phyloP scores from a whole-genome alignment of 2,797 vertebrate genomes.

The Arctocebus calabarensis region DNA sequence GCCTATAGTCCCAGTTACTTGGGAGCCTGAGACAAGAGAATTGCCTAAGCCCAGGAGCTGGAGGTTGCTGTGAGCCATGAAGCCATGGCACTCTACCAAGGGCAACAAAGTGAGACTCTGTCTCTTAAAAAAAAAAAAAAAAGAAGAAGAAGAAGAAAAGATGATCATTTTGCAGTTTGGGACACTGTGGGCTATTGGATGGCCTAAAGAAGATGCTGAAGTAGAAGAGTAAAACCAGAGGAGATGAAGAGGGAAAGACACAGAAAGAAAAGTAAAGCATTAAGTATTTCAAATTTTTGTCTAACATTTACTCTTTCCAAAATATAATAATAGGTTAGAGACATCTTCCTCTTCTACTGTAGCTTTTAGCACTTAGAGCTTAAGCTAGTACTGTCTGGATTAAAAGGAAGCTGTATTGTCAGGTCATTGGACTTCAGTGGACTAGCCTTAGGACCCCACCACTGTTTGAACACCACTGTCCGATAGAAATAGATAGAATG shows the following conservation, averaged over 20 bases:
- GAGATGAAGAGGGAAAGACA: constrained; percentile 18
- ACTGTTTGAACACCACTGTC: not conserved
- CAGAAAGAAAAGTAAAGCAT: not conserved
- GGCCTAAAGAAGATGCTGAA: not conserved
- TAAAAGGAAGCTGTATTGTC: constrained; percentile 3
- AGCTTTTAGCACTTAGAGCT: not conserved
- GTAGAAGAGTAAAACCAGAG: constrained; percentile 15
- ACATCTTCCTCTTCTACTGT: not conserved
- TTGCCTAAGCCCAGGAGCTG: too few species aligned
- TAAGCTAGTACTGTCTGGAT: not conserved
- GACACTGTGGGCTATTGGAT: not conserved
- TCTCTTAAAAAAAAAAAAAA: too few species aligned
- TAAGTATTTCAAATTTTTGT: not conserved
- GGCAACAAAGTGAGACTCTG: too few species aligned
- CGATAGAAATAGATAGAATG: not conserved
- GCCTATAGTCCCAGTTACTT: too few species aligned
- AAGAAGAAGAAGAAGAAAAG: too few species aligned
- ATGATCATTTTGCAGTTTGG: not conserved
- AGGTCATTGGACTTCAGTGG: not conserved
- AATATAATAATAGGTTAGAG: not conserved
- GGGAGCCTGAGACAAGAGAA: too few species aligned
- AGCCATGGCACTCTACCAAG: too few species aligned
- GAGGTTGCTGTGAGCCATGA: too few species aligned
- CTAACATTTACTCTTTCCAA: not conserved
- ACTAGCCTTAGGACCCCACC: not conserved